These are phyloP conservation scores for Notothenia coriiceps DNA, from an alignment of 2,113 vertebrate genomes.

Conservation along the genomic window DNA sequence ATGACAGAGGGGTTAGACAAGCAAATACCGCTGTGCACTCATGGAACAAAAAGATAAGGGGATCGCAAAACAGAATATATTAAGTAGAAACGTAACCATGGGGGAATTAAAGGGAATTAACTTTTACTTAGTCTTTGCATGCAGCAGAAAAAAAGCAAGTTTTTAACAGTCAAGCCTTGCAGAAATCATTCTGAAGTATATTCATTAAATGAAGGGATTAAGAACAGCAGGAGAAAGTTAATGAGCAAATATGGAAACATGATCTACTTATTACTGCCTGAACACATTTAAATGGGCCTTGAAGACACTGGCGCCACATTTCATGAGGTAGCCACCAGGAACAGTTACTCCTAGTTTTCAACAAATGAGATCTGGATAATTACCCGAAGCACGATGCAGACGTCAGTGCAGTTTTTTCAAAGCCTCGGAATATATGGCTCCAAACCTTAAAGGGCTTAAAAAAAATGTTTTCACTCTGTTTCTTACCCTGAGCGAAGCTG, in stretches of 20 bases:
- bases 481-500: not conserved
- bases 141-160: not conserved
- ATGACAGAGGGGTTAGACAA: constrained; percentile 7
- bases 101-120: constrained; percentile 30
- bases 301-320: constrained; percentile 21
- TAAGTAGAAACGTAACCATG: constrained; percentile 8
- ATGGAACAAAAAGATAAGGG: constrained; percentile 30
- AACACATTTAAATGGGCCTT: constrained; percentile 38
- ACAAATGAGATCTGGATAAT: constrained; percentile 33
- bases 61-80: constrained; percentile 35
- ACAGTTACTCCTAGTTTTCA: constrained; percentile 10
- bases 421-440: not conserved
- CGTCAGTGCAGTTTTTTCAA: not conserved
- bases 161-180: constrained; percentile 9
- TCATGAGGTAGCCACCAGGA: constrained; percentile 33
- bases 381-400: constrained; percentile 4
- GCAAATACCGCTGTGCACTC: constrained; percentile 12
- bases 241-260: constrained; percentile 50
- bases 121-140: constrained; percentile 19
- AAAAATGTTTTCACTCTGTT: not conserved
- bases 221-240: constrained; percentile 46
- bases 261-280: constrained; percentile 45
- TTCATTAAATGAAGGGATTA: constrained; percentile 43
- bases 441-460: constrained; percentile 18
- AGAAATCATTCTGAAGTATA: constrained; percentile 23